Base-by-base conservation (phyloP, 2,113 vertebrate species). In the Mesembrinibis cayennensis region DNA sequence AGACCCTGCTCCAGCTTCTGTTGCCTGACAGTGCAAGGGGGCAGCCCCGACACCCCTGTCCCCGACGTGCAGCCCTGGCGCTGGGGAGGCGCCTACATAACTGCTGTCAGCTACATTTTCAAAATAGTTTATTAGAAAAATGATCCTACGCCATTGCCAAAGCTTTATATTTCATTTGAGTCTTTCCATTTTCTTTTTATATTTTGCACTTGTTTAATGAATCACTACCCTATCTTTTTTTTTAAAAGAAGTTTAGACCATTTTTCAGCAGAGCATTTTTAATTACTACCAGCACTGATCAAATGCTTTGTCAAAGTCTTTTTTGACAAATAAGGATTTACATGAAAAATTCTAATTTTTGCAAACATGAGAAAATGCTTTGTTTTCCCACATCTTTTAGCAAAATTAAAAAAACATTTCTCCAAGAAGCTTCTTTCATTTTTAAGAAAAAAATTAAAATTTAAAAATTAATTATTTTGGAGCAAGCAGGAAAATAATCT, bases 51-150 rank as follows among this genome's bases (percentile, higher is more conserved):
- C 7, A 10, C 2, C 12, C 27, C 44, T 5, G 4, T 36, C 22
- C n/a, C 53, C 1, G 1, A 36, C 2, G 5, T 6, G 12, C 69
- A 86, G 36, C 14, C 63, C 2, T 0, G 22, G 6, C 0, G 1
- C 56, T 26, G 40, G 11, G 25, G 34, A 71, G 52, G 45, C 0
- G 0, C 3, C 36, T 18, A 61, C 3, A 5, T 32, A 91, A 84
- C 6, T 58, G 21, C 21, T 61, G 30, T 42, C n/a, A 58, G 22
- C 17, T 5, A 25, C 10, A 27, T 72, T 87, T 90, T 73, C 63
- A 67, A 67, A 86, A 26, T 27, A 63, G 63, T 26, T 92, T 44
- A 55, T 86, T 49, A 84, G 11, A 89, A 36, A 83, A 90, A 71
- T 16, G 0, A 63, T 50, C 74, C 16, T 36, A 38, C 11, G 7